These are phyloP conservation scores for Dicerorhinus sumatrensis DNA, from an alignment of 2,113 vertebrate genomes.

Conservation along the genomic window DNA sequence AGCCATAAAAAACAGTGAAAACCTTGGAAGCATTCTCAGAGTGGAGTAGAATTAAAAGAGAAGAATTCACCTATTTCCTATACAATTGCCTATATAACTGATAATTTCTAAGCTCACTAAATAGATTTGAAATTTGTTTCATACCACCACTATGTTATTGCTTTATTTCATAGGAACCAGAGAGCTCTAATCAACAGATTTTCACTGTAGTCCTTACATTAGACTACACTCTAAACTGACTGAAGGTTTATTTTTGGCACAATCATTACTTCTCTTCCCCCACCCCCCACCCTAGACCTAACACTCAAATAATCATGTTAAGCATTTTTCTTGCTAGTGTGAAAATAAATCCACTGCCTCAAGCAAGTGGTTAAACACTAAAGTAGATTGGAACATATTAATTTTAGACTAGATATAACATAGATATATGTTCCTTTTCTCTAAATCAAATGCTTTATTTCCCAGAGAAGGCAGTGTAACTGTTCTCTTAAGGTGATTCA, in stretches of 20 bases:
- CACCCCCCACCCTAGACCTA: background rate
- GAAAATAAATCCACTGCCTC: background rate
- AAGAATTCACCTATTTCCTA: background rate
- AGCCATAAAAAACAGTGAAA: background rate
- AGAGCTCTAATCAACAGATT: background rate
- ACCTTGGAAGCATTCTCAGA: background rate
- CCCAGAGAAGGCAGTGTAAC: background rate
- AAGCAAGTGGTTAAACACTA: background rate
- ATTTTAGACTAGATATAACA: background rate
- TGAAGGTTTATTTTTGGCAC: background rate
- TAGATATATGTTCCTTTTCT: background rate
- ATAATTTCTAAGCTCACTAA: conserved; percentile 13
- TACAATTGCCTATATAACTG: background rate
- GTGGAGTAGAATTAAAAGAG: background rate
- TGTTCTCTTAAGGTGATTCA: background rate
- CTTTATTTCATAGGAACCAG: background rate
- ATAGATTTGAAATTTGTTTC: background rate
- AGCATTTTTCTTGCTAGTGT: conserved; percentile 3
- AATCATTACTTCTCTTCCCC: background rate
- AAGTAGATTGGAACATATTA: background rate
- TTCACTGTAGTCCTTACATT: background rate
- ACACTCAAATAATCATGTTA: background rate
- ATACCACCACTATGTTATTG: background rate
- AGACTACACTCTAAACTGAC: background rate
- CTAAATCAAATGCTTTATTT: background rate